phyloP scores from a whole-genome alignment of 2,888 invertebrate genomes.

The Eilema griseolum region DNA sequence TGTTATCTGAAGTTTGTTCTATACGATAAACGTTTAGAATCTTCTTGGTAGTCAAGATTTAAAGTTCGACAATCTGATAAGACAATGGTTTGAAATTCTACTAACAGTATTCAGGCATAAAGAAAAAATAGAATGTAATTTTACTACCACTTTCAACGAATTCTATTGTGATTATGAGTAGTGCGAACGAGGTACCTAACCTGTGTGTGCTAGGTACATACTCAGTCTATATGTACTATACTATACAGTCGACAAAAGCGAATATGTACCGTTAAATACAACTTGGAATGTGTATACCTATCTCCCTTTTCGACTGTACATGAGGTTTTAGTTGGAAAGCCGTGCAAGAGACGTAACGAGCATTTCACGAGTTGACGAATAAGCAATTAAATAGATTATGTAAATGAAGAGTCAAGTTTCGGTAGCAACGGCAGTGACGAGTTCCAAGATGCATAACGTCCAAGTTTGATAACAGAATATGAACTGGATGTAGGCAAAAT shows the following conservation, averaged over 20 bases:
- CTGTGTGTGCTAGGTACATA: too few species aligned
- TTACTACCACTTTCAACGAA: too few species aligned
- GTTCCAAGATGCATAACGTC: slow-evolving; percentile 31
- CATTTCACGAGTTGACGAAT: slow-evolving; percentile 39
- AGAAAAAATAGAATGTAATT: too few species aligned
- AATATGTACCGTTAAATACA: background rate
- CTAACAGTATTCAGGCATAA: background rate
- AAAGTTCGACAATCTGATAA: background rate
- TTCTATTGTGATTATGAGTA: too few species aligned
- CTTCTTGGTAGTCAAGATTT: background rate
- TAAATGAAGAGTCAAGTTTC: slow-evolving; percentile 58
- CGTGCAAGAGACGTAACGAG: slow-evolving; percentile 28
- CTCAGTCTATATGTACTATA: too few species aligned
- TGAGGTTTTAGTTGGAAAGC: slow-evolving; percentile 5
- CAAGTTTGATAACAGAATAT: slow-evolving; percentile 33
- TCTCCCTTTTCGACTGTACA: background rate
- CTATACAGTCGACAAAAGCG: background rate
- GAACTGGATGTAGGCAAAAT: slow-evolving; percentile 1
- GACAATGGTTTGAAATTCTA: background rate
- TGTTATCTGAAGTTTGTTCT: background rate
- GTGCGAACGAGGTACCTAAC: too few species aligned
- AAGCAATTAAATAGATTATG: slow-evolving; percentile 67
- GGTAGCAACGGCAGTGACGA: slow-evolving; percentile 19
- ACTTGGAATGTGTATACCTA: background rate
- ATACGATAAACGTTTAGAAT: background rate